A percentile compares a stretch with the other conserved stretches of the same genome.
These are phyloP conservation scores for Julus scandinavius DNA, from an alignment of 2,888 invertebrate species.

Conservation along the genomic window DNA sequence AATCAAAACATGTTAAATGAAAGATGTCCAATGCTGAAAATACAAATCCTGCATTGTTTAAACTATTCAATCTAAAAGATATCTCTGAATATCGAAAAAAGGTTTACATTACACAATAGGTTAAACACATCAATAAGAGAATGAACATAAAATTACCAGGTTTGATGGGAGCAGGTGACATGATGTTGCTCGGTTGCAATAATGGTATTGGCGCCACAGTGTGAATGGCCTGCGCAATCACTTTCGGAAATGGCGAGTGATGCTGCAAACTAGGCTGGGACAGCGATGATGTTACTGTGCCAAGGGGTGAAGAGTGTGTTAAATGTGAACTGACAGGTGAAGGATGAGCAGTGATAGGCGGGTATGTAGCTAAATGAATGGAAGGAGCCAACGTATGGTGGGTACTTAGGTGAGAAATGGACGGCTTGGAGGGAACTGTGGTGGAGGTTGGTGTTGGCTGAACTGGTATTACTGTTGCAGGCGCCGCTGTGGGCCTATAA, in stretches of 20 bases:
- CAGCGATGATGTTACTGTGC: constrained; percentile 20
- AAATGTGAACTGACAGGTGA: not conserved
- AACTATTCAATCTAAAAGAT: not conserved
- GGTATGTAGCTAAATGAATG: constrained; percentile 19
- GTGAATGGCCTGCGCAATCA: constrained; percentile 51
- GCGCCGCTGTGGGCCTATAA: constrained; percentile 45
- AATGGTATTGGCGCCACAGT: constrained; percentile 45
- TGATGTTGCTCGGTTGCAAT: constrained; percentile 18
- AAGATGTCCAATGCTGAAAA: not conserved
- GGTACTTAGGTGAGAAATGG: constrained; percentile 28
- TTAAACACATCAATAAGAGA: not conserved
- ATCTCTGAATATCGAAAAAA: too few species aligned
- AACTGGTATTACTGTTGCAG: constrained; percentile 19
- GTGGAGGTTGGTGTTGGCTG: constrained; percentile 50
- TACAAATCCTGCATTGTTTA: not conserved
- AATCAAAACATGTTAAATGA: not conserved
- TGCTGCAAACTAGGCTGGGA: not conserved
- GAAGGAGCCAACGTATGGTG: not conserved
- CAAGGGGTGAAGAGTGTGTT: not conserved
- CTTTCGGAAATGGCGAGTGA: not conserved
- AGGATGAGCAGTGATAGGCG: constrained; percentile 27
- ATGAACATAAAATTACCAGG: not conserved
- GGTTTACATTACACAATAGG: not conserved
- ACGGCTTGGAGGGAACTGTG: not conserved
- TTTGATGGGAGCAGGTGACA: constrained; percentile 37